Base-by-base conservation (phyloP, 2,113 vertebrate genomes). In the Microcebus ravelobensis region DNA sequence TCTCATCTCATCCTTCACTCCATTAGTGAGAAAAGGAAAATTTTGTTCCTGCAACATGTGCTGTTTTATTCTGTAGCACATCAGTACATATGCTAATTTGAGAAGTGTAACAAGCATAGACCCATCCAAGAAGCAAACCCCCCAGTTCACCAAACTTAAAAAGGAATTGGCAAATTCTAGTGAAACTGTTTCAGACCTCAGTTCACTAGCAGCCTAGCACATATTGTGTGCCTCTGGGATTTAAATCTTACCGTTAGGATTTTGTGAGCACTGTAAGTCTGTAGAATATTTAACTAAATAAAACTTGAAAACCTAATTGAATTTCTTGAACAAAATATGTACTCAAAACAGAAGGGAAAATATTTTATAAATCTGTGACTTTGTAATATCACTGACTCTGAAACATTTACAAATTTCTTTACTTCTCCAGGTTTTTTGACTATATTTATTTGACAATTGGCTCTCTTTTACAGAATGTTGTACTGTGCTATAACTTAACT, bases 391-490 rank as follows among this genome's bases (percentile, higher is more conserved):
- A 67, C 34, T 52, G 45, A 76, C 70, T 77, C 39, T 93, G 68
- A 93, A 96, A 36, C 27, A 39, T 52, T 45, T 87, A 61, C 48
- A 88, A 15, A 81, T 52, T 76, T 90, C 55, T 95, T 80, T 65
- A 65, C 59, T 65, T 87, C 36, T 87, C 34, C 14, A 36, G 17
- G 17, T 71, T 59, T 88, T 55, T 74, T 59, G 5, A 21, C 45
- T 96, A 14, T n/a, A 57, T 87, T 77, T 90, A 59, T 73, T 91
- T 93, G n/a, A 68, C 15, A 80, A 14, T 65, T 55, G 59, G 20
- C 59, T 83, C 10, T 94, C 76, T 82, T 81, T 74, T 74, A 80
- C 10, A 88, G 71, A 74, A 31, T 74, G 67, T 14, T 81, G 8
- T 55, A 17, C 29, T 81, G 25, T 70, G 31, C 39, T 90, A 52